Evolutionary conservation across 1,140 invertebrate genomes (phyloP).

Genomic region (Tigriopus japonicus): DNA sequence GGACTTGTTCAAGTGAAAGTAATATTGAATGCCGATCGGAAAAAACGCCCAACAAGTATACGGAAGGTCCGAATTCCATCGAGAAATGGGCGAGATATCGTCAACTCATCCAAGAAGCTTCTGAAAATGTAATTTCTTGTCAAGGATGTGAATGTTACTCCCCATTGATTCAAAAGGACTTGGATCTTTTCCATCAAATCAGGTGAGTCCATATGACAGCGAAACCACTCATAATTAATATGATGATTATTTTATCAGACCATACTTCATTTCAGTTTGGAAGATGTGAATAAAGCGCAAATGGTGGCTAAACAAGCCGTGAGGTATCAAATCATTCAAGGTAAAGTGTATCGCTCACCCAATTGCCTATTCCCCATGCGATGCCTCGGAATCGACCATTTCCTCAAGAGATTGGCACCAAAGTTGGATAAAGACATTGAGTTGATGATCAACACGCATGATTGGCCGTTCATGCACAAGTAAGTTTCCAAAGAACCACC

Average conservation of each 20-base stretch:
- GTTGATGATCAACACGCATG: slow-evolving; percentile 66
- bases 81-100: neutral
- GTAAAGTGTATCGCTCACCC: slow-evolving; percentile 55
- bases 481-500: no score
- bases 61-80: neutral
- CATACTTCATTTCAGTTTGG: neutral
- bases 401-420: slow-evolving; percentile 30
- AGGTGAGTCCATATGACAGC: neutral
- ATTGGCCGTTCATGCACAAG: slow-evolving; percentile 68
- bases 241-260: neutral
- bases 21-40: neutral
- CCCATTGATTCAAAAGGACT: neutral
- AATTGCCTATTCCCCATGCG: slow-evolving; percentile 77
- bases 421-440: slow-evolving; percentile 45
- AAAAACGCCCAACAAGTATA: neutral
- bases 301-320: slow-evolving; percentile 23
- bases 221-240: no score
- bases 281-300: neutral
- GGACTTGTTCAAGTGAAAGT: neutral
- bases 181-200: neutral
- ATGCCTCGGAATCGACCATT: slow-evolving; percentile 80
- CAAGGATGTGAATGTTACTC: neutral
- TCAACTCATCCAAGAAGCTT: neutral
- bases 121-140: no score
- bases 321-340: slow-evolving; percentile 65